These are phyloP conservation scores for Pseudococcus viburni DNA, from an alignment of 2,888 invertebrate species.

Conservation along the genomic window DNA sequence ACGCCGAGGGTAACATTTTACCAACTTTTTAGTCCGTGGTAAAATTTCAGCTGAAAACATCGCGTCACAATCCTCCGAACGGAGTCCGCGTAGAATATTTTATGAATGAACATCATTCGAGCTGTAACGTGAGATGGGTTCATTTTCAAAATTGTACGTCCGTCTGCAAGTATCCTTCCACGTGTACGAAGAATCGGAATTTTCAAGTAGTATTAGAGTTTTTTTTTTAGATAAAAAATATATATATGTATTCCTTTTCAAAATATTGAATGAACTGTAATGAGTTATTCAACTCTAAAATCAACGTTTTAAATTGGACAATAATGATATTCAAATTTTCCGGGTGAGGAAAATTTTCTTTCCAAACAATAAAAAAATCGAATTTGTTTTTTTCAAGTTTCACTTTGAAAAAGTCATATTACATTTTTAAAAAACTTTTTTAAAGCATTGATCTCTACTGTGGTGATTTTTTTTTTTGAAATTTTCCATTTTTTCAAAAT, in stretches of 20 bases:
- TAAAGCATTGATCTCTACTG: too few species aligned
- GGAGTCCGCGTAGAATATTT: background rate
- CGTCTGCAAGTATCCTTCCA: background rate
- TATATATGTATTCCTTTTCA: background rate
- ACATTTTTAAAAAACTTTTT: too few species aligned
- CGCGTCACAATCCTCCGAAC: constrained; percentile 6
- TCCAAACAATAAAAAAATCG: too few species aligned
- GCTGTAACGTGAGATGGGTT: constrained; percentile 10
- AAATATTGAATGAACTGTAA: background rate
- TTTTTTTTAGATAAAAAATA: background rate
- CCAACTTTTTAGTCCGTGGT: constrained; percentile 11
- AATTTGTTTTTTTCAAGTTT: too few species aligned
- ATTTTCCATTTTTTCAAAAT: too few species aligned
- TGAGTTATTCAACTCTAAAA: background rate
- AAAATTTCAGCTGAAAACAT: background rate
- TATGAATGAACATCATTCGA: constrained; percentile 4
- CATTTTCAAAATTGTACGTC: background rate
- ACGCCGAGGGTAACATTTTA: background rate
- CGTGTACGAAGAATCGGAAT: background rate
- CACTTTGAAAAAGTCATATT: too few species aligned
- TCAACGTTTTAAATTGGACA: background rate
- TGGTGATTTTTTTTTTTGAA: too few species aligned
- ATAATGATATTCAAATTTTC: background rate
- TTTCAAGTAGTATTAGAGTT: background rate
- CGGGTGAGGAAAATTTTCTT: background rate